phyloP scores from a whole-genome alignment of 2,888 invertebrate genomes.

The Leucophora obtusa region DNA sequence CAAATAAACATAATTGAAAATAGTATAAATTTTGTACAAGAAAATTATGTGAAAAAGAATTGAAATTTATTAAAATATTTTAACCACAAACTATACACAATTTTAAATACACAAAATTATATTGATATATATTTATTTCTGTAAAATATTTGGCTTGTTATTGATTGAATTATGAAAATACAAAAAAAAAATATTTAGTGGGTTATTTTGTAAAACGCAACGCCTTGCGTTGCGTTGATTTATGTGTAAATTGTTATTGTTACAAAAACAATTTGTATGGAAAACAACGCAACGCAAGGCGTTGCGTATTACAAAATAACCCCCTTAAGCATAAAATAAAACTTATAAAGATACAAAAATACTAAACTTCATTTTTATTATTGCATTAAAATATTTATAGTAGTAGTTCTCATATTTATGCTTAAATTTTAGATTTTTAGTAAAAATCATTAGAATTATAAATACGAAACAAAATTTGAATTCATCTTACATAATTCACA shows the following conservation, averaged over 20 bases:
- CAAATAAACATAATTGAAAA: not conserved
- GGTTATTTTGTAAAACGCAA: too few relatives aligned
- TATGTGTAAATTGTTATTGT: too few relatives aligned
- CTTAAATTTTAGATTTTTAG: slow-evolving; percentile 47
- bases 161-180: slow-evolving; percentile 19
- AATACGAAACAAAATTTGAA: slow-evolving; percentile 12
- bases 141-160: slow-evolving; percentile 53
- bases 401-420: slow-evolving; percentile 45
- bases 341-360: too few relatives aligned
- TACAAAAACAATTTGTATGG: too few relatives aligned
- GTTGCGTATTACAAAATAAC: too few relatives aligned
- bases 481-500: slow-evolving; percentile 28
- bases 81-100: too few relatives aligned
- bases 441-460: slow-evolving; percentile 10
- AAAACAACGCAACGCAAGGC: too few relatives aligned
- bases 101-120: slow-evolving; percentile 14
- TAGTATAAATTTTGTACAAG: slow-evolving; percentile 36
- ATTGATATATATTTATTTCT: not conserved
- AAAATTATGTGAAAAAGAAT: not conserved
- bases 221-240: too few relatives aligned
- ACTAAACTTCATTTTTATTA: slow-evolving; percentile 17
- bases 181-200: slow-evolving; percentile 15
- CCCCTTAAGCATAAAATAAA: too few relatives aligned
- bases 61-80: not conserved
- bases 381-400: slow-evolving; percentile 20